phyloP scores from a whole-genome alignment of 2,888 invertebrate genomes.

The Cremastinae sp. region DNA sequence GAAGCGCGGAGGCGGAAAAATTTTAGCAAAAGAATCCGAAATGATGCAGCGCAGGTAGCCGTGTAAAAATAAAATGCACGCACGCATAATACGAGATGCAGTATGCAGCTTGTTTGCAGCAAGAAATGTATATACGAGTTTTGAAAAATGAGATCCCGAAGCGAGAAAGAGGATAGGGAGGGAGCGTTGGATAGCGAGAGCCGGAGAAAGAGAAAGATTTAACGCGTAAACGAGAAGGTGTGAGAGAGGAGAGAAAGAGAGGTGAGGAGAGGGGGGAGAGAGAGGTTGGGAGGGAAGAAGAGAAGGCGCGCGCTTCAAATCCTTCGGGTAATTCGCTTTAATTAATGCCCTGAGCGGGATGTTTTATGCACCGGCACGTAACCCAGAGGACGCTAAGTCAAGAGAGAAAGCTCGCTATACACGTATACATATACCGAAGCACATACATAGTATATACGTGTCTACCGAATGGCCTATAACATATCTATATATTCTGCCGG shows the following conservation, averaged over 20 bases:
- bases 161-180: too few species aligned
- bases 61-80: too few species aligned
- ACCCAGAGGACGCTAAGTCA: conserved; percentile 40
- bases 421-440: not conserved
- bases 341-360: conserved; percentile 65
- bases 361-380: conserved; percentile 67
- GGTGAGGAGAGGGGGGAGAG: conserved; percentile 35
- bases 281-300: conserved; percentile 40
- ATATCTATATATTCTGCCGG: not conserved
- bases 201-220: too few species aligned
- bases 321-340: conserved; percentile 66
- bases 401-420: conserved; percentile 12
- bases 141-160: too few species aligned
- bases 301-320: conserved; percentile 56
- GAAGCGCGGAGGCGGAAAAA: too few species aligned
- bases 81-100: too few species aligned
- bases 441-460: not conserved
- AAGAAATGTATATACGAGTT: not conserved
- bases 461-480: not conserved
- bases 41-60: not conserved
- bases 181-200: too few species aligned
- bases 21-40: too few species aligned
- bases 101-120: not conserved
- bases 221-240: not conserved
- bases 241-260: not conserved